phyloP scores from a whole-genome alignment of 2,113 vertebrate species.

The Oncorhynchus mykiss region DNA sequence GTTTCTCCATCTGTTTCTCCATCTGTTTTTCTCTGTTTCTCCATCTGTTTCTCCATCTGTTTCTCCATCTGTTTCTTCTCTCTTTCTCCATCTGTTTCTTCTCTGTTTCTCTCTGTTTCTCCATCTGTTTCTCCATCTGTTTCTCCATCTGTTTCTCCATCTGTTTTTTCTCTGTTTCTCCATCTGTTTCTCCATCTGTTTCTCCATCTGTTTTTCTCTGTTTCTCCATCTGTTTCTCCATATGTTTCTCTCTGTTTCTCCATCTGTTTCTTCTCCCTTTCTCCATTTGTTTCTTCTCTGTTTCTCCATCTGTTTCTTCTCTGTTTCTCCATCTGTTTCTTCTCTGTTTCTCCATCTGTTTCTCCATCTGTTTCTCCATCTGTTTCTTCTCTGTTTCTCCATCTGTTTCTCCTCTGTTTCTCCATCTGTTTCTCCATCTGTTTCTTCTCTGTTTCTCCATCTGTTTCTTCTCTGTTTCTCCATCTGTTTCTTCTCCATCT shows the following conservation, averaged over 20 bases:
- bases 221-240: background rate
- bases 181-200: no score
- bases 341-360: no score
- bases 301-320: background rate
- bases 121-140: no score
- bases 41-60: background rate
- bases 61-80: background rate
- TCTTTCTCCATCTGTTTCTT: no score
- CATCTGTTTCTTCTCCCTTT: no score
- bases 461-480: background rate
- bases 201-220: no score
- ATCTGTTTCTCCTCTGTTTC: background rate
- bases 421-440: background rate
- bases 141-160: no score
- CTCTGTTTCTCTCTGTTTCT: no score
- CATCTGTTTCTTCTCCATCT: background rate
- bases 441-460: background rate
- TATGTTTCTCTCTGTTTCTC: no score
- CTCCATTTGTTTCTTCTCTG: background rate
- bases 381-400: background rate
- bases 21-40: background rate
- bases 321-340: background rate
- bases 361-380: no score
- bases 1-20: background rate
- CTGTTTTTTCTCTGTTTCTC: no score